Base-by-base conservation (phyloP, 2,113 vertebrate genomes). In the Zootoca vivipara region DNA sequence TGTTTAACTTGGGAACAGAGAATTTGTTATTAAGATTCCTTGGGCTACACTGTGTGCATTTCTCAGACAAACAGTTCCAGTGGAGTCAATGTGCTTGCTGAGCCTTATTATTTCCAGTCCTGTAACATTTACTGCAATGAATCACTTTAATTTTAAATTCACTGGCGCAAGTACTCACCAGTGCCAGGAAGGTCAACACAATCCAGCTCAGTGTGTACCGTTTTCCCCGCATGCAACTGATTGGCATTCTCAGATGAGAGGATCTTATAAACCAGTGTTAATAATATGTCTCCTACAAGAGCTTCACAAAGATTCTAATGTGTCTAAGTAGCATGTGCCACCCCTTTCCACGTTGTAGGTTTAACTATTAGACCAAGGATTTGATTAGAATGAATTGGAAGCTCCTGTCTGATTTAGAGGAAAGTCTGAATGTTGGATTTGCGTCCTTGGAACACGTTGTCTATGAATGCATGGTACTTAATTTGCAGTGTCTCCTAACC, bases 121-220 rank as follows among this genome's bases (percentile, higher is more conserved):
- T 70, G 93, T 85, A 92, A 90, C 87, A 92, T 94, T 94, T 89
- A 86, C 86, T 93, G 92, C 87, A 95, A 92, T 40, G 92, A 89
- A 89, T 90, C 87, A 92, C 91, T 93, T 91, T 93, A 92, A 89
- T 72, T 58, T 0, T 74, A 38, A 94, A 94, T 83, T 93, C 91
- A 92, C 87, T 94, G 92, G 84, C 64, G 80, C 85, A 92, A 93
- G 89, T 82, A 74, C 91, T 94, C 90, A 89, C 85, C 90, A 95
- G 89, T 74, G 84, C 88, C 93, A 94, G 92, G 87, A 77, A 93
- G 88, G 91, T 92, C 87, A 87, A 73, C 78, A 82, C 84, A 89
- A 89, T 56, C 72, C 78, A 89, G 42, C 78, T 75, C 70, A 90
- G 46, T 77, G 73, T 70, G 78, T 42, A n/a, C 78, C 46, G 26